Percentiles rank a stretch among this genome's conserved stretches.
Evolutionary conservation across 1,140 invertebrate species (phyloP).

Genomic region (Brachionus koreanus): DNA sequence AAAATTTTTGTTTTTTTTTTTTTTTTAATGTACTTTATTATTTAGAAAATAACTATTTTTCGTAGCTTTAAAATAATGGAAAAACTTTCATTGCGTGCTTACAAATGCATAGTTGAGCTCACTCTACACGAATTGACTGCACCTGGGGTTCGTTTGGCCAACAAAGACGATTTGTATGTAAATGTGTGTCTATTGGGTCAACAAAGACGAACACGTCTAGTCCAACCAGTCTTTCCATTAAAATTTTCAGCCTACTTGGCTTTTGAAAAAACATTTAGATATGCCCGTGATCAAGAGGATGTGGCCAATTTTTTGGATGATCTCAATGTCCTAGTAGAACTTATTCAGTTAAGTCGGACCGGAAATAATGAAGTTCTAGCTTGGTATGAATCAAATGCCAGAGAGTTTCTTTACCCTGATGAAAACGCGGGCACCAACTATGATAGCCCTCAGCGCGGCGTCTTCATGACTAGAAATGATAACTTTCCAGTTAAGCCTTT

Average conservation of each 20-base stretch:
- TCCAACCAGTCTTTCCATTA: conserved; percentile 52
- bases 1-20: conserved; percentile 5
- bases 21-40: background rate
- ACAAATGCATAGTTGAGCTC: conserved; percentile 53
- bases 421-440: conserved; percentile 50
- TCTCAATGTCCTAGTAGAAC: conserved; percentile 53
- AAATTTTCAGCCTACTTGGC: conserved; percentile 52
- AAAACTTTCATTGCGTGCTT: conserved; percentile 52
- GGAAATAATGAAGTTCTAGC: conserved; percentile 47
- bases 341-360: conserved; percentile 50
- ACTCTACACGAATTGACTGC: conserved; percentile 52
- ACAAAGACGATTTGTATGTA: conserved; percentile 54
- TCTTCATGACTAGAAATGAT: conserved; percentile 51
- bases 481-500: conserved; percentile 51
- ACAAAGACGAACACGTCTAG: conserved; percentile 51
- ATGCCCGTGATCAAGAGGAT: conserved; percentile 9
- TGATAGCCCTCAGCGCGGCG: conserved; percentile 50
- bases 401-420: conserved; percentile 55
- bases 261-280: conserved; percentile 52
- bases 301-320: conserved; percentile 48
- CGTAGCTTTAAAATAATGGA: background rate
- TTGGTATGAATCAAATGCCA: conserved; percentile 51
- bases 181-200: conserved; percentile 55
- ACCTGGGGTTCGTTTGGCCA: conserved; percentile 55
- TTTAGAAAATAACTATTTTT: background rate